phyloP scores from a whole-genome alignment of 1,140 invertebrate genomes.

The Temnothorax longispinosus region DNA sequence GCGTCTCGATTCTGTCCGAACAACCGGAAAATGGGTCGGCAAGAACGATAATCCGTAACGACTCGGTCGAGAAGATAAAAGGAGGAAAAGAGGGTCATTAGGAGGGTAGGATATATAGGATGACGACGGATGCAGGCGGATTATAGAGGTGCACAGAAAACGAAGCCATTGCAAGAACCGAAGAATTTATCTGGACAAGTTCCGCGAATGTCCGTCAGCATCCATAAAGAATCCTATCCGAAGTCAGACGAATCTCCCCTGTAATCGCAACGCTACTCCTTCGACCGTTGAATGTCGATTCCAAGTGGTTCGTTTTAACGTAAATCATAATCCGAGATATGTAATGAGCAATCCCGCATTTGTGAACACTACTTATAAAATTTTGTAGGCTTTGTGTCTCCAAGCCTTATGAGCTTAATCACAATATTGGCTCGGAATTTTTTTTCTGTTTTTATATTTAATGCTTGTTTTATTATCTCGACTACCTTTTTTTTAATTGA shows the following conservation, averaged over 20 bases:
- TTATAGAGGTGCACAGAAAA: conserved; percentile 39
- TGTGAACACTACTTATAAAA: no score
- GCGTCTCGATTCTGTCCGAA: conserved; percentile 33
- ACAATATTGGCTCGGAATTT: no score
- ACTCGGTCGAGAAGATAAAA: conserved; percentile 48
- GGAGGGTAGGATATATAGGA: conserved; percentile 22
- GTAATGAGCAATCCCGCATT: no score
- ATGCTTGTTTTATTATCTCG: no score
- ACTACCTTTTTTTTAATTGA: no score
- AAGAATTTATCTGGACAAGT: conserved; percentile 36
- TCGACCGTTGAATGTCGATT: neutral
- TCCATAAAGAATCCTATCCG: conserved; percentile 28
- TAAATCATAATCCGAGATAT: no score
- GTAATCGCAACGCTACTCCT: neutral
- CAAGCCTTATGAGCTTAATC: no score
- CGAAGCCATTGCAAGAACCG: conserved; percentile 28
- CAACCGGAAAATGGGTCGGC: conserved; percentile 50
- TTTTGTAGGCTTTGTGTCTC: no score
- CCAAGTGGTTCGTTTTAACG: no score
- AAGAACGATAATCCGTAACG: conserved; percentile 53
- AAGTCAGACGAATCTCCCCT: neutral
- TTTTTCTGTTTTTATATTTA: no score
- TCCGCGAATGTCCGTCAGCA: conserved; percentile 16
- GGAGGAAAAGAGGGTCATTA: conserved; percentile 35
- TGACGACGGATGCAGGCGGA: conserved; percentile 45